phyloP scores from a whole-genome alignment of 1,140 invertebrate genomes.

The Brachionus koreanus region DNA sequence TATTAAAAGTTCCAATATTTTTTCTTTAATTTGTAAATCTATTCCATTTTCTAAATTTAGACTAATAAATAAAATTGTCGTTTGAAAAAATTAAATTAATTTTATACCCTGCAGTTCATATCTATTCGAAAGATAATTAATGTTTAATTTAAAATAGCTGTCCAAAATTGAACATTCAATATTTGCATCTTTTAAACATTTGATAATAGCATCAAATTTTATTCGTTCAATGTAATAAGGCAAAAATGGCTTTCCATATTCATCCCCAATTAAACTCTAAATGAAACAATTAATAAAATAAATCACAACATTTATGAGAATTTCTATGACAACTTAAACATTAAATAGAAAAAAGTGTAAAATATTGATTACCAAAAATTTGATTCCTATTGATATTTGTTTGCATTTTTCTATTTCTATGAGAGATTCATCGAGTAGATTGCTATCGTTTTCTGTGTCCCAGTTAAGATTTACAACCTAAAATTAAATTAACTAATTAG shows the following conservation, averaged over 20 bases:
- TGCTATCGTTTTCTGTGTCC: background rate
- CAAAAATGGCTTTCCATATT: constrained; percentile 9
- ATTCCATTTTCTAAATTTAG: background rate
- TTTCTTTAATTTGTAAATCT: background rate
- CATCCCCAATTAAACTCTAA: constrained; percentile 30
- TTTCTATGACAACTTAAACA: constrained; percentile 2
- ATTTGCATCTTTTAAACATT: background rate
- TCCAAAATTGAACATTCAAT: background rate
- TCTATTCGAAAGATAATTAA: constrained; percentile 21
- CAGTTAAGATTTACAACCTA: constrained; percentile 34
- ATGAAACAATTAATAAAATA: background rate
- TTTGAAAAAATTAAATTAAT: background rate
- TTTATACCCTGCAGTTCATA: constrained; percentile 5
- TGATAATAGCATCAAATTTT: background rate
- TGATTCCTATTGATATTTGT: background rate
- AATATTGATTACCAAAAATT: constrained; percentile 22
- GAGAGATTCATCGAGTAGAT: background rate
- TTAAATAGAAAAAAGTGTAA: background rate
- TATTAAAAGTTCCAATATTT: background rate
- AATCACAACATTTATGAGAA: background rate
- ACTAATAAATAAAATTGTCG: background rate
- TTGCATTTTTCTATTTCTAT: constrained; percentile 23
- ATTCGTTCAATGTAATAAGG: background rate
- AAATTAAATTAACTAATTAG: background rate
- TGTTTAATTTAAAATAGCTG: constrained; percentile 21